Evolutionary conservation across 2,888 invertebrate genomes (phyloP), one percentile per base, ranked within the genome.

Genomic region (Hololepta plana): DNA sequence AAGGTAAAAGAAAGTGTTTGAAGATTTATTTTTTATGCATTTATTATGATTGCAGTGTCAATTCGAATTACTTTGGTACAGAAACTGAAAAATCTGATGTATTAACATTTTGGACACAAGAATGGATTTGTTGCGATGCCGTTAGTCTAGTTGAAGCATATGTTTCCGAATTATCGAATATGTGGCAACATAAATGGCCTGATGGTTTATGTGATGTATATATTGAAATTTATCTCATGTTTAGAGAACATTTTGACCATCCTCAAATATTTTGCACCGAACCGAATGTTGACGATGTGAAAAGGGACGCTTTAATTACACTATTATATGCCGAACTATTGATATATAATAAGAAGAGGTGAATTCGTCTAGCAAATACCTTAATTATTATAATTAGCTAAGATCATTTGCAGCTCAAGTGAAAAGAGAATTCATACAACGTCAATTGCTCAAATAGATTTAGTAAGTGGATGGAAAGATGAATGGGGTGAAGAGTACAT

Each of bases 151-250:
- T 76, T 5, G 64, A 65, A 33, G 66, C 65, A 27, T 70, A 60
- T 43, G 58, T 73, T 1, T 53, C 54, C 38, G 55, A 60, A 36
- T 47, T 79, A 26, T 56, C 67, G 5, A 52, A 51, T 4, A 64
- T 72, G 38, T 76, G 74, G 71, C 57, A 57, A 37, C 42, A 58
- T 5, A 61, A 62, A 33, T 80, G 77, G 77, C 72, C 77, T 1
- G 51, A 59, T 31, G 60, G 59, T 23, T 53, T 79, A 15, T 42
- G 60, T 1, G 53, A 60, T 8, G 42, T 67, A 23, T 80, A 65
- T 48, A 49, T 72, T 31, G 58, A 65, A 45, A 59, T 67, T 4
- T 75, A 72, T 39, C 54, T 60, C 36, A 66, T 51, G 47, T 50
- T 43, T 30, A 55, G 67, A 32, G 57, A 62, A 38, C 67, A 69